Percentiles rank a stretch among this genome's conserved stretches.
These are phyloP conservation scores for Meda fulgida DNA, from an alignment of 2,797 vertebrate species.

Conservation along the genomic window DNA sequence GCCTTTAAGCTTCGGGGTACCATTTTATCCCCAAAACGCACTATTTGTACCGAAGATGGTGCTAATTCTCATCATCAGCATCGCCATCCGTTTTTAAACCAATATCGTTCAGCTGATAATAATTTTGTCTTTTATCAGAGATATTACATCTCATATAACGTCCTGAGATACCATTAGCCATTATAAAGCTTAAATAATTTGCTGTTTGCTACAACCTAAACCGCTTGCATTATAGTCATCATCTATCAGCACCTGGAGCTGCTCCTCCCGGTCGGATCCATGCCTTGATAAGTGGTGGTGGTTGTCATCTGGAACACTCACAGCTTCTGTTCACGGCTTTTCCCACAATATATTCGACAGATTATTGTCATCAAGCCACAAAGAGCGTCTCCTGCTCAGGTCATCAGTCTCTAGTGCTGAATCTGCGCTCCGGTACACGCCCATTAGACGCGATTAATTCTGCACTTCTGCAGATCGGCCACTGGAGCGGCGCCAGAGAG, in stretches of 20 bases:
- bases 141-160: not conserved
- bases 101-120: not conserved
- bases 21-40: not conserved
- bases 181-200: not conserved
- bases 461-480: constrained; percentile 10
- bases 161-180: not conserved
- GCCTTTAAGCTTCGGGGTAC: not conserved
- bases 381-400: constrained; percentile 24
- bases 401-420: constrained; percentile 26
- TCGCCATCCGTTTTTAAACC: not conserved
- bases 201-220: not conserved
- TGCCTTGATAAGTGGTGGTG: constrained; percentile 80
- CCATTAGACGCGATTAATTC: constrained; percentile 8
- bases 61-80: constrained; percentile 7
- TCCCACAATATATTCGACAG: not conserved
- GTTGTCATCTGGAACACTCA: constrained; percentile 76
- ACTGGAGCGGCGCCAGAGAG: constrained; percentile 2
- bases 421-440: constrained; percentile 33
- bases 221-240: not conserved
- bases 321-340: constrained; percentile 13
- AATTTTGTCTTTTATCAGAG: not conserved
- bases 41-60: constrained; percentile 2
- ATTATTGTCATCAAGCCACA: constrained; percentile 20
- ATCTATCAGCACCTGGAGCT: constrained; percentile 77
- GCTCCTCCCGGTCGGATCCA: constrained; percentile 80